Base-by-base conservation (phyloP, 2,113 vertebrate genomes). In the Prunella himalayana region DNA sequence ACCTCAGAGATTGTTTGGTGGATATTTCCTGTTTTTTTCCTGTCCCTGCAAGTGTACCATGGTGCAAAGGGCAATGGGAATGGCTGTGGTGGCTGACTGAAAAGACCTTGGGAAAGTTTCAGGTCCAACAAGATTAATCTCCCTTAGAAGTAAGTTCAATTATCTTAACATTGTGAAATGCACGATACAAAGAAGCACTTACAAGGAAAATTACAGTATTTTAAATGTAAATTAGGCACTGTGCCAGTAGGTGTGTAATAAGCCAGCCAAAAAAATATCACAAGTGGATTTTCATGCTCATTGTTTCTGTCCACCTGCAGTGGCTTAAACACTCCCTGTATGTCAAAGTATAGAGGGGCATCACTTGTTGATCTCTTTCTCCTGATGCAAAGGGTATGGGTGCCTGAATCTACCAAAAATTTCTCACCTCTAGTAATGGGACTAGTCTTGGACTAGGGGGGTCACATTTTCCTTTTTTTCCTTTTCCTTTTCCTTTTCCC, bases 191-290 rank as follows among this genome's bases (percentile, higher is more conserved):
- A 90, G 54, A 76, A 73, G 59, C 37, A 53, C 17, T 91, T 73
- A 78, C n/a, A 88, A 91, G 45, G 56, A 17, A 94, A 94, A 92
- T 91, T 78, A 68, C 31, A 78, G 53, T 44, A 92, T 89, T 75
- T 94, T 59, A 89, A 68, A 63, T 68, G 65, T 53, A 72, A 88
- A 92, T 79, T 78, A 89, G 31, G 49, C 44, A 57, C 28, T 44
- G 45, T 49, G 71, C 20, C 42, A 71, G 44, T 6, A 82, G 31
- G 45, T 6, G 4, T 76, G 10, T 31, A 86, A 86, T 64, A 92
- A 95, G 17, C 30, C 51, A 84, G 68, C 31, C 30, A 93, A 88
- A 93, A 93, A 94, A 87, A 24, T 59, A 81, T 15, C 65, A 64
- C 44, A 75, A 68, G 80, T 60, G 10, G 49, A 63, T 86, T 90